These are phyloP conservation scores for Drosophila lutescens DNA, from an alignment of 2,888 invertebrate genomes.

Conservation along the genomic window DNA sequence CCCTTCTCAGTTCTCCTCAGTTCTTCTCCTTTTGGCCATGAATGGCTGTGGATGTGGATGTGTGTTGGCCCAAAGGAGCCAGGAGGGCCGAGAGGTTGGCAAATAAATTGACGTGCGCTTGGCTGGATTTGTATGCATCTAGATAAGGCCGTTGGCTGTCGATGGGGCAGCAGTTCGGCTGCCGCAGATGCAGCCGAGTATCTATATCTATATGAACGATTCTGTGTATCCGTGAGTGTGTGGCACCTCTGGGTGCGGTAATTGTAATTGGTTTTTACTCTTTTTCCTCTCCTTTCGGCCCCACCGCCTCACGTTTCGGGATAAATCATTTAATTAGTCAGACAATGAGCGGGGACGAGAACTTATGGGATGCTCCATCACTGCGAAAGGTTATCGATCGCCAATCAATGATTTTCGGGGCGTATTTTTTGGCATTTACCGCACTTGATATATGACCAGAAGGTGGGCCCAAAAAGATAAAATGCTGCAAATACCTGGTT, in stretches of 20 bases:
- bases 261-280: slow-evolving; percentile 80
- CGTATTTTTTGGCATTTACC: slow-evolving; percentile 57
- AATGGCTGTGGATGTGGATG: slow-evolving; percentile 15
- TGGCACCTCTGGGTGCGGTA: slow-evolving; percentile 82
- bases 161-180: slow-evolving; percentile 45
- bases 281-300: slow-evolving; percentile 40
- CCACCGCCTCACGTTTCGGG: slow-evolving; percentile 69
- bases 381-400: slow-evolving; percentile 65
- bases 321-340: slow-evolving; percentile 80
- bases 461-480: slow-evolving; percentile 48
- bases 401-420: slow-evolving; percentile 59
- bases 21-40: slow-evolving; percentile 21
- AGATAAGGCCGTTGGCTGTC: slow-evolving; percentile 66
- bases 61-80: slow-evolving; percentile 43
- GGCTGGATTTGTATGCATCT: slow-evolving; percentile 81
- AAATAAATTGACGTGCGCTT: slow-evolving; percentile 81
- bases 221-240: slow-evolving; percentile 49
- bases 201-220: slow-evolving; percentile 29
- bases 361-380: slow-evolving; percentile 39
- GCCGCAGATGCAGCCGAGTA: slow-evolving; percentile 44
- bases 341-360: slow-evolving; percentile 67
- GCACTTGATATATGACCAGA: slow-evolving; percentile 70
- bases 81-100: slow-evolving; percentile 62
- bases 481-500: slow-evolving; percentile 48
- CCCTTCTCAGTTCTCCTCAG: background rate